These are phyloP conservation scores for Trachops cirrhosus DNA, from an alignment of 2,797 vertebrate species.

Conservation along the genomic window DNA sequence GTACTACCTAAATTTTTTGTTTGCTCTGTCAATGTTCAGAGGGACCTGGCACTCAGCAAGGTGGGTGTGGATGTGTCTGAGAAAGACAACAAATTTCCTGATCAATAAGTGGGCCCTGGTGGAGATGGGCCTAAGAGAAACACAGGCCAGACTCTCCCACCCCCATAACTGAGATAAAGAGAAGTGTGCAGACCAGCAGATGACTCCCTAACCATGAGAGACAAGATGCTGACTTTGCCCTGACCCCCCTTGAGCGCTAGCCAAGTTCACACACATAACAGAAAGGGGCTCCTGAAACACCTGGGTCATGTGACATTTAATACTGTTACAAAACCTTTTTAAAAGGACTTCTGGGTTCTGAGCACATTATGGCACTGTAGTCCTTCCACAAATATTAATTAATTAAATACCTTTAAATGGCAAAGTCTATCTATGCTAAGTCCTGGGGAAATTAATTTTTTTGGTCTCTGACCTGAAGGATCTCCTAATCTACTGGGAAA, in stretches of 20 bases:
- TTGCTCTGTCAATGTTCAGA: neutral
- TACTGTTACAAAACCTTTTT: neutral
- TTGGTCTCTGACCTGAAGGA: neutral
- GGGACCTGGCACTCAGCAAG: neutral
- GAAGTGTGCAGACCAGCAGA: neutral
- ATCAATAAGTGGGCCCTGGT: neutral
- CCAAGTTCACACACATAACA: neutral
- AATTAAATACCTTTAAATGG: neutral
- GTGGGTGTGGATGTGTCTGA: neutral
- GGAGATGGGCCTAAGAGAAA: neutral
- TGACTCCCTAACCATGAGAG: neutral
- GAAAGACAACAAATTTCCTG: neutral
- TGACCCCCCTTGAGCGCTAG: neutral
- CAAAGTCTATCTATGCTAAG: neutral
- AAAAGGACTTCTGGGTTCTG: neutral
- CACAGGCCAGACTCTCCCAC: neutral
- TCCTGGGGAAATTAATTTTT: neutral
- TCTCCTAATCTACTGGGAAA: neutral
- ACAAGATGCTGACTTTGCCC: neutral
- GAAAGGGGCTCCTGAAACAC: neutral
- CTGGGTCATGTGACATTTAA: neutral
- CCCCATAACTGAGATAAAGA: neutral
- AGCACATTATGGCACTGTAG: neutral
- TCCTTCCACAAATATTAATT: neutral
- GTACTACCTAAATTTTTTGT: neutral